These are phyloP conservation scores for Channallabes apus DNA, from an alignment of 2,797 vertebrate species.

Conservation along the genomic window DNA sequence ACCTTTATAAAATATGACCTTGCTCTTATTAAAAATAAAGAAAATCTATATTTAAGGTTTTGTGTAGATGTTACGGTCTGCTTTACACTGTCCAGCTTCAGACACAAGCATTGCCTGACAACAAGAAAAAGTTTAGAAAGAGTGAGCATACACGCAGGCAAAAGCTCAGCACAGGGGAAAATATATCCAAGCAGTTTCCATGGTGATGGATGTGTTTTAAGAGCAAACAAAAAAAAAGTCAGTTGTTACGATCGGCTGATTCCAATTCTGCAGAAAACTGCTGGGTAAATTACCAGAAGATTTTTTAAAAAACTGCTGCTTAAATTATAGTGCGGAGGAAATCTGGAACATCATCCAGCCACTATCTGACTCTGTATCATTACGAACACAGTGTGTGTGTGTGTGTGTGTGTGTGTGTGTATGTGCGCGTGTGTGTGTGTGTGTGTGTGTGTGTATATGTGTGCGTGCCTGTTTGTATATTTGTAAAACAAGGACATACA, in stretches of 20 bases:
- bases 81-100: background rate
- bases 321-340: constrained; percentile 39
- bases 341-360: constrained; percentile 19
- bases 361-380: constrained; percentile 4
- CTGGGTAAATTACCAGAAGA: background rate
- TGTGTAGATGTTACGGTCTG: no score
- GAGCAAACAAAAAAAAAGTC: constrained; percentile 47
- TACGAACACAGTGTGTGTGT: background rate
- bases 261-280: constrained; percentile 33
- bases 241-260: constrained; percentile 36
- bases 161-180: constrained; percentile 15
- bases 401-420: background rate
- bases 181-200: constrained; percentile 40
- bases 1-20: no score
- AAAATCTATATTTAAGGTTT: no score
- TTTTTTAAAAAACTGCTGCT: background rate
- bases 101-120: background rate
- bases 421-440: no score
- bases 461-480: background rate
- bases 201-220: constrained; percentile 43
- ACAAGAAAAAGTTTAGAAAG: background rate
- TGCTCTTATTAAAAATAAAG: no score
- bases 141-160: background rate
- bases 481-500: background rate
- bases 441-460: background rate